Base-by-base conservation (phyloP, 2,888 invertebrate genomes). In the Meteorus colon region DNA sequence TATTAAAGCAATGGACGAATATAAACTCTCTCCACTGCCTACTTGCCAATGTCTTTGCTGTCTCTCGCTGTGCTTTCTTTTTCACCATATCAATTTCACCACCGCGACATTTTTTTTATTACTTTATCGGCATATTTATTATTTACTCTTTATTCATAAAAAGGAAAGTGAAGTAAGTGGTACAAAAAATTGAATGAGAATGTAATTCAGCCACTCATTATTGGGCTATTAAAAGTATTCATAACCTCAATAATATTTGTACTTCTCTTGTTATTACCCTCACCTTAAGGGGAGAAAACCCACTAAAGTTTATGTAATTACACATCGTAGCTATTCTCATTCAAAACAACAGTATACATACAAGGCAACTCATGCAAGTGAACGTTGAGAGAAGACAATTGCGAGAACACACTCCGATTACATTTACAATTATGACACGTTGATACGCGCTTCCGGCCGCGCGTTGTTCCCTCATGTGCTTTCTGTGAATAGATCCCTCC, bases 1-100 rank as follows among this genome's bases (percentile, higher is more conserved):
- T 88, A 88, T 89, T 88, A 87, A 88, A 87, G 80, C 81, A 79
- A 77, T 81, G 80, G 77, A 74, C 81, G 79, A 83, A 82, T 81
- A 84, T 83, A 82, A 84, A 82, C 80, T 72, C 72, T 63, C 45
- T 41, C 45, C 45, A 62, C 62, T 45, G 71, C 76, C 37, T 55
- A 41, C 41, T 41, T 41, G 41, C 41, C 12, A 41, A 1, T 8
- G 2, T 10, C 41, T 41, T 12, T 67, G 55, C 51, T 74, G 69
- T 67, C 62, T 65, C 89, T 89, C 88, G 77, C 77, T 60, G 75
- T 75, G 79, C 78, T 75, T 74, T 73, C 78, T 73, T 78, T 79
- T 78, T 66, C 79, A 76, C 80, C 77, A 71, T 73, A 73, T 37
- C 77, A 62, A 60, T 48, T 74, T 67, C 73, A 34, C 75, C 69